Evolutionary conservation across 1,140 invertebrate genomes (phyloP).

Genomic region (Lordiphosa collinella): DNA sequence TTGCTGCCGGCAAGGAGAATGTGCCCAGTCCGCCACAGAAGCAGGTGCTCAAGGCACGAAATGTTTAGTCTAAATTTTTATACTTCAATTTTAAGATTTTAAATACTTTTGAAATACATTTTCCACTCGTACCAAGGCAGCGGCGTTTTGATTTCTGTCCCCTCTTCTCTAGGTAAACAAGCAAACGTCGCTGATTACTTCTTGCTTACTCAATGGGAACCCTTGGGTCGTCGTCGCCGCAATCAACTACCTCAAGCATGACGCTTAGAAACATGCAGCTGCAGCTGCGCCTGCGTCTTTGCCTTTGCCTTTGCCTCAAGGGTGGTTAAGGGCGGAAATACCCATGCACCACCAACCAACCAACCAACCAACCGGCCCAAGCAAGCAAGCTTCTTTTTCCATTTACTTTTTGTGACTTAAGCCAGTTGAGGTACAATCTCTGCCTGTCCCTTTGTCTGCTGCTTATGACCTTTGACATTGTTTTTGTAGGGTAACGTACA

Average conservation of each 20-base stretch:
- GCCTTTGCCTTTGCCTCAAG: conserved; percentile 51
- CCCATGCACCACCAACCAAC: conserved; percentile 31
- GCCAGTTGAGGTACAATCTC: conserved; percentile 35
- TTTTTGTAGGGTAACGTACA: conserved; percentile 29
- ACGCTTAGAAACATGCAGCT: conserved; percentile 22
- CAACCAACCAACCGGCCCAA: conserved; percentile 11
- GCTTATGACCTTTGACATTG: conserved; percentile 72
- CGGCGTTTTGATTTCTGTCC: conserved; percentile 10
- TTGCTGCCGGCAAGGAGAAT: conserved; percentile 72
- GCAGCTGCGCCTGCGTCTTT: conserved; percentile 61
- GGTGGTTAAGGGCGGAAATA: conserved; percentile 43
- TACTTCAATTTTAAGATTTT: conserved; percentile 49
- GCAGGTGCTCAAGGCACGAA: conserved; percentile 74
- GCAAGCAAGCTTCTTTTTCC: conserved; percentile 30
- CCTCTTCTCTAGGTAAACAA: conserved; percentile 2
- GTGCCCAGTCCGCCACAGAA: conserved; percentile 74
- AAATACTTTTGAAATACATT: conserved; percentile 53
- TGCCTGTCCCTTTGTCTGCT: conserved; percentile 26
- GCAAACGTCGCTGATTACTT: conserved; percentile 42
- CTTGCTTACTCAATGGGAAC: conserved; percentile 47
- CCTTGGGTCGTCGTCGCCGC: no score
- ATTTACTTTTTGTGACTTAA: conserved; percentile 41
- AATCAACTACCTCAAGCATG: conserved; percentile 54
- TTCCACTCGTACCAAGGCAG: conserved; percentile 3
- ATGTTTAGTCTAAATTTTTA: conserved; percentile 58